phyloP scores from a whole-genome alignment of 1,140 invertebrate genomes.

The Aphelenchoides fujianensis region DNA sequence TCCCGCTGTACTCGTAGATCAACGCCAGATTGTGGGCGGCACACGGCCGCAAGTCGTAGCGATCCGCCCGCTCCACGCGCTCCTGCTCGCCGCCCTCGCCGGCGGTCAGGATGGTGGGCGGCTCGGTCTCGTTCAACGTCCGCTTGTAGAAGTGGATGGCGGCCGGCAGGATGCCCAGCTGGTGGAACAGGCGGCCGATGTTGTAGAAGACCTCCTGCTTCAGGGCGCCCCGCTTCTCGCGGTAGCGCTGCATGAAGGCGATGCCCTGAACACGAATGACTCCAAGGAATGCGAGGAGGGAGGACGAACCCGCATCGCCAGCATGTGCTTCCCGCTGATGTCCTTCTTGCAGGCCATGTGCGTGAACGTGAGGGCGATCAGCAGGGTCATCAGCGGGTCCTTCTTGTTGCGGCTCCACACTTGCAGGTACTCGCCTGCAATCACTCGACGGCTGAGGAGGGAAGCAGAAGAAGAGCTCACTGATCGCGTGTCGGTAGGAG shows the following conservation, averaged over 20 bases:
- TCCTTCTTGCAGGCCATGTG: slow-evolving; percentile 62
- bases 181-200: slow-evolving; percentile 58
- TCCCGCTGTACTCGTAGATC: slow-evolving; percentile 64
- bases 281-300: slow-evolving; percentile 15
- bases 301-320: slow-evolving; percentile 50
- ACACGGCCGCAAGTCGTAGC: slow-evolving; percentile 50
- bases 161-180: slow-evolving; percentile 50
- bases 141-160: slow-evolving; percentile 57
- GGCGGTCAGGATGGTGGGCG: slow-evolving; percentile 31
- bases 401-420: slow-evolving; percentile 49
- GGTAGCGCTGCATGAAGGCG: slow-evolving; percentile 55
- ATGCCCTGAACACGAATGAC: slow-evolving; percentile 38
- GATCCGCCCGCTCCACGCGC: slow-evolving; percentile 28
- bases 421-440: slow-evolving; percentile 50
- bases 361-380: slow-evolving; percentile 56
- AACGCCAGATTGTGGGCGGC: slow-evolving; percentile 64
- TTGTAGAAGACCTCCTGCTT: slow-evolving; percentile 56
- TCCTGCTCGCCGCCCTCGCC: slow-evolving; percentile 37
- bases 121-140: slow-evolving; percentile 37
- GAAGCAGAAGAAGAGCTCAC: slow-evolving; percentile 29
- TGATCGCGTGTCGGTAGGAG: slow-evolving; percentile 59
- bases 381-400: slow-evolving; percentile 52
- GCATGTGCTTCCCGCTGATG: slow-evolving; percentile 53
- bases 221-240: slow-evolving; percentile 33
- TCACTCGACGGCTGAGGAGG: slow-evolving; percentile 20